phyloP scores from a whole-genome alignment of 2,888 invertebrate genomes.

The Falcaria lacertinaria region DNA sequence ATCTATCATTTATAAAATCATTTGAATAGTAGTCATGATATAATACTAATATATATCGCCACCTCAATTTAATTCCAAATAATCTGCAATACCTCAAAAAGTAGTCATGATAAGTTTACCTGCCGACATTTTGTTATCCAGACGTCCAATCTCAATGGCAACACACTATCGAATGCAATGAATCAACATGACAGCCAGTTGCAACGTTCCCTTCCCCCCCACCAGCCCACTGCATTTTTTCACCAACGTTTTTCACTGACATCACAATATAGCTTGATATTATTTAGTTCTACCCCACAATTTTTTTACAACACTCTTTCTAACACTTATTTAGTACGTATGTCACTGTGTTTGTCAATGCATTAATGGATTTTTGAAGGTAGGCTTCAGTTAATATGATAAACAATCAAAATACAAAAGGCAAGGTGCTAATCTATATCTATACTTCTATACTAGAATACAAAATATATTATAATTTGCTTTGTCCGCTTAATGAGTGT shows the following conservation, averaged over 20 bases:
- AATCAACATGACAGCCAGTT: constrained; percentile 42
- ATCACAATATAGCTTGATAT: constrained; percentile 41
- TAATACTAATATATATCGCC: no score
- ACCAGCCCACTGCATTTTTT: constrained; percentile 67
- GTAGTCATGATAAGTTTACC: constrained; percentile 40
- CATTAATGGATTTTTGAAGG: no score
- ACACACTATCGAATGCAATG: constrained; percentile 37
- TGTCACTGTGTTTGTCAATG: not conserved
- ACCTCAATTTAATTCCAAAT: no score
- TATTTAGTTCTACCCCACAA: constrained; percentile 19
- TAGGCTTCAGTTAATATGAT: no score
- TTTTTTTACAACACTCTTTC: not conserved
- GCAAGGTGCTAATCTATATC: no score
- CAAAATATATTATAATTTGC: no score
- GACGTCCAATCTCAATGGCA: constrained; percentile 38
- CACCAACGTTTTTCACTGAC: constrained; percentile 52
- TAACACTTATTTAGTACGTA: constrained; percentile 1
- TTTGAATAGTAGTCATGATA: no score
- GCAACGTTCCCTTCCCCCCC: constrained; percentile 45
- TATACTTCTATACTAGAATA: no score
- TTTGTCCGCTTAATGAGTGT: no score
- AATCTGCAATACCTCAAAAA: no score
- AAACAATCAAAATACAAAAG: no score
- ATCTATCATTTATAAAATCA: no score
- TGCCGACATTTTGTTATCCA: constrained; percentile 62